These are phyloP conservation scores for Neofelis nebulosa DNA, from an alignment of 2,113 vertebrate genomes.

Conservation along the genomic window DNA sequence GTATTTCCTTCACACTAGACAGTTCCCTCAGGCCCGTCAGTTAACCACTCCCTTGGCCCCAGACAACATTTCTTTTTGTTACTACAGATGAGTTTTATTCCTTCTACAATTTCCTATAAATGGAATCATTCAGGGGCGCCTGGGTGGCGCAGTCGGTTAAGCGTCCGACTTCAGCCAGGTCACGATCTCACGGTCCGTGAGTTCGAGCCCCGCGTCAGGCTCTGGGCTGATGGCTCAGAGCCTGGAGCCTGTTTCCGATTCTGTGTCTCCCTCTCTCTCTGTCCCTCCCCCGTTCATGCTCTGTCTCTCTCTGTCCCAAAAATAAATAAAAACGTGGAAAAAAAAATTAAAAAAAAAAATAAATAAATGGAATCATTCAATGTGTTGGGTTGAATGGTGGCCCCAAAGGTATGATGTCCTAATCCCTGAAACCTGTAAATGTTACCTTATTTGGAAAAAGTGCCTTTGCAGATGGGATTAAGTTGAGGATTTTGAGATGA, in stretches of 20 bases:
- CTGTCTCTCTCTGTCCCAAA: no score
- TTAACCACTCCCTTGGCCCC: neutral
- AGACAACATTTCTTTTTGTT: neutral
- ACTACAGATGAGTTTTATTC: neutral
- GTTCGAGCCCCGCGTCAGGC: no score
- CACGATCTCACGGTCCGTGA: no score
- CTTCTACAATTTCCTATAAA: neutral
- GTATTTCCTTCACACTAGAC: neutral
- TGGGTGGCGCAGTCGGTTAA: no score
- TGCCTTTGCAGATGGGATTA: neutral
- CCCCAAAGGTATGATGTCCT: neutral
- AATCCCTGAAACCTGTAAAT: neutral
- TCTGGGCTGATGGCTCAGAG: no score
- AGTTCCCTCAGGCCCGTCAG: neutral
- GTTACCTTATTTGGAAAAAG: slow-evolving; percentile 1
- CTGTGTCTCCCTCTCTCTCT: no score
- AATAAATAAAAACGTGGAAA: no score
- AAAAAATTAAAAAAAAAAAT: no score
- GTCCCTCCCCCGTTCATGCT: no score
- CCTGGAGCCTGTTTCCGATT: no score
- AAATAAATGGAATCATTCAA: neutral
- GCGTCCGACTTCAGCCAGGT: no score
- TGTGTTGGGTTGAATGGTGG: neutral
- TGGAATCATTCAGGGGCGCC: neutral
- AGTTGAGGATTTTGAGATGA: slow-evolving; percentile 5